Percentiles rank a stretch among this genome's conserved stretches.
These are phyloP conservation scores for Acrocephalus kingi DNA, from an alignment of 2,113 vertebrate genomes.

Conservation along the genomic window DNA sequence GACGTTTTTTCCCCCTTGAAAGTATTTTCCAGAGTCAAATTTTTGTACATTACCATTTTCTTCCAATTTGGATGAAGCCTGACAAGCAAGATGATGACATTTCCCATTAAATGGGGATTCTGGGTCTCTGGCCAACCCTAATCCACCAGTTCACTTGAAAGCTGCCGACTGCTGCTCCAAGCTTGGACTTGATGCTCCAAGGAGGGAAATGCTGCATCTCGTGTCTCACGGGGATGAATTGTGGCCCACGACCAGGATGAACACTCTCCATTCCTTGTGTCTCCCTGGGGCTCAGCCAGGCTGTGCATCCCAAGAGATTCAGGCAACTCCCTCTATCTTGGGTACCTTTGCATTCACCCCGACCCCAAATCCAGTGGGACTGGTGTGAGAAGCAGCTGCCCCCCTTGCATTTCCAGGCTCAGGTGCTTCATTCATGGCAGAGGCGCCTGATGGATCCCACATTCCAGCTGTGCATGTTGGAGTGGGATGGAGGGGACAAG, in stretches of 20 bases:
- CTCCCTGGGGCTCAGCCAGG: neutral
- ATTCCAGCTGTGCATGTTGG: fast-evolving
- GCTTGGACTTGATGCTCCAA: neutral
- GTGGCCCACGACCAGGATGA: neutral
- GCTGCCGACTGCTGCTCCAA: neutral
- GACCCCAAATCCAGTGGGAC: neutral
- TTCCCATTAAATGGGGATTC: neutral
- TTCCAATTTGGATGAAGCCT: neutral
- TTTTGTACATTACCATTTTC: neutral
- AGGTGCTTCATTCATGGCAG: neutral
- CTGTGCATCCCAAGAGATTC: neutral
- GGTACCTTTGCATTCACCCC: neutral
- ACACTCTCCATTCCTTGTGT: fast-evolving
- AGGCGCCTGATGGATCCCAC: neutral
- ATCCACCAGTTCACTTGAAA: neutral
- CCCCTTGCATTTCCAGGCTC: neutral
- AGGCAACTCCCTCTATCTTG: neutral
- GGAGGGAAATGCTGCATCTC: neutral
- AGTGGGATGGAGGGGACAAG: neutral
- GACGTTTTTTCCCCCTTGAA: neutral
- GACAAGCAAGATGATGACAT: neutral
- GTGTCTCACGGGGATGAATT: fast-evolving
- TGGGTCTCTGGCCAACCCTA: neutral
- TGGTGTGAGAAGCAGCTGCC: neutral
- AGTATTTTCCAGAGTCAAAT: neutral